phyloP scores from a whole-genome alignment of 2,113 vertebrate genomes.

The Chunga burmeisteri region DNA sequence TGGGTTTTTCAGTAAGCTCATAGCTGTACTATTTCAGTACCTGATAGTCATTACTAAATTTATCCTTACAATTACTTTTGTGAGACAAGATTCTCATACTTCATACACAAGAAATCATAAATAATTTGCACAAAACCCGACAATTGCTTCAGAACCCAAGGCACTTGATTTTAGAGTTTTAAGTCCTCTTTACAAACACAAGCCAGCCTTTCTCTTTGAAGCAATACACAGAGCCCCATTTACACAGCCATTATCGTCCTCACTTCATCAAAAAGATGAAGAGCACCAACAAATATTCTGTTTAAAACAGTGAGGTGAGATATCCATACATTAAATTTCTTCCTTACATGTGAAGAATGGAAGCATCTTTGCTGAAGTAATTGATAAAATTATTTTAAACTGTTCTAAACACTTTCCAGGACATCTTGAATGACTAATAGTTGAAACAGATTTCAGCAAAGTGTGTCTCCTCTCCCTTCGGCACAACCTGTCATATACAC shows the following conservation, averaged over 20 bases:
- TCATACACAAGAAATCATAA: not conserved
- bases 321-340: not conserved
- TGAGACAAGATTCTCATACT: not conserved
- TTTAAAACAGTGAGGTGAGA: not conserved
- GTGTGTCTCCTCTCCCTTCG: not conserved
- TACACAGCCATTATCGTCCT: not conserved
- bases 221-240: not conserved
- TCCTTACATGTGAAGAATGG: not conserved
- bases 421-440: not conserved
- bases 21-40: not conserved
- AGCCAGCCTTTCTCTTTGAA: not conserved
- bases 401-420: not conserved
- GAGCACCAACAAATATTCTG: not conserved
- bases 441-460: not conserved
- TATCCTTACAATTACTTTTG: not conserved
- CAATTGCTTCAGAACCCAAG: not conserved
- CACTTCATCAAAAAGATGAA: not conserved
- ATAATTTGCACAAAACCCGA: not conserved
- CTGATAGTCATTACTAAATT: not conserved
- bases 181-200: not conserved
- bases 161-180: not conserved
- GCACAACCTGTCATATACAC: not conserved
- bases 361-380: not conserved
- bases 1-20: not conserved
- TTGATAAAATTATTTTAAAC: not conserved